Conservation (phyloP, 2,888 invertebrate species). For the Athalia circularis region DNA sequence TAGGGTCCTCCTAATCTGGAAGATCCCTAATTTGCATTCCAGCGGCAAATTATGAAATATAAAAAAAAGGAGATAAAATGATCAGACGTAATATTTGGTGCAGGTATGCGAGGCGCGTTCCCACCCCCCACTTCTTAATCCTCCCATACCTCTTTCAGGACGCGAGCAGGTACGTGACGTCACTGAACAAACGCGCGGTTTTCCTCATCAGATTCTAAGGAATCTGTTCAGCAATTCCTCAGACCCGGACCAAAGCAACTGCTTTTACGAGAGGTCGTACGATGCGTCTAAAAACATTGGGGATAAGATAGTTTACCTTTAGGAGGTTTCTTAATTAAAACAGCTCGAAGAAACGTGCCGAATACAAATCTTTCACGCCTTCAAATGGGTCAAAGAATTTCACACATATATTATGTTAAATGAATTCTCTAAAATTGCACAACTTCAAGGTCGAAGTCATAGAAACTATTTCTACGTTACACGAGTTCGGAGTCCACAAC, state of each 20-base stretch:
- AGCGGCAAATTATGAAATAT: conserved; percentile 7
- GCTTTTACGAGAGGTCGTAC: conserved; percentile 12
- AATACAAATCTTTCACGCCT: conserved; percentile 5
- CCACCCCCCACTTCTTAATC: conserved; percentile 11
- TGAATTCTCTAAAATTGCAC: neutral
- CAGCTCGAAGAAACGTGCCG: neutral
- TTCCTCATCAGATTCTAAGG: conserved; percentile 37
- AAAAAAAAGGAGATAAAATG: neutral
- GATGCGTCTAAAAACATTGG: conserved; percentile 14
- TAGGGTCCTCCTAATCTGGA: too few relatives aligned
- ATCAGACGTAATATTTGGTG: conserved; percentile 19
- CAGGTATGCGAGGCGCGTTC: conserved; percentile 36
- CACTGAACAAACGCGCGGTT: conserved; percentile 37
- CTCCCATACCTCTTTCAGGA: conserved; percentile 24
- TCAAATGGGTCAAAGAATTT: neutral
- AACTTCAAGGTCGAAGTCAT: conserved; percentile 15
- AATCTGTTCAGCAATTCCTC: conserved; percentile 33
- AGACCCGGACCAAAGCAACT: conserved; percentile 12
- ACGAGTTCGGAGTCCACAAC: neutral
- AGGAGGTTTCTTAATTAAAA: conserved; percentile 18
- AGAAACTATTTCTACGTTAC: neutral
- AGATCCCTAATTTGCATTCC: too few relatives aligned
- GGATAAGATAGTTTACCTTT: neutral
- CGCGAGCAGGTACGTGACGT: conserved; percentile 39
- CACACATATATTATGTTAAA: too few relatives aligned